Evolutionary conservation across 2,888 invertebrate genomes (phyloP).

Genomic region (Trichogramma dendrolimi): DNA sequence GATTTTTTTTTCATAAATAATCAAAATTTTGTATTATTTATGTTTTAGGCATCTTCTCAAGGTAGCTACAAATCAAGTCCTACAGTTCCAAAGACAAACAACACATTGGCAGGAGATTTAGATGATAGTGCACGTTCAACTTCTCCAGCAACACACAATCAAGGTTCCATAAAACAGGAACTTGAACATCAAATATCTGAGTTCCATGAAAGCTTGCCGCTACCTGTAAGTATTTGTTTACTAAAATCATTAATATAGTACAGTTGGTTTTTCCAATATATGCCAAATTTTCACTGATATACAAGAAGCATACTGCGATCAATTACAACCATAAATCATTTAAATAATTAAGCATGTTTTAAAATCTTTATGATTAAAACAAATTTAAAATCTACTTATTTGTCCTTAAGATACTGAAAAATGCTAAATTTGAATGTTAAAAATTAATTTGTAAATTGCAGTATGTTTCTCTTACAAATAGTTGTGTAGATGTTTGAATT

Average conservation of each 20-base stretch:
- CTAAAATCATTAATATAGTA: not conserved
- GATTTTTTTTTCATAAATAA: constrained; percentile 11
- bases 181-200: constrained; percentile 56
- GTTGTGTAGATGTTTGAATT: too few relatives aligned
- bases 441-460: too few relatives aligned
- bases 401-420: too few relatives aligned
- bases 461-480: too few relatives aligned
- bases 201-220: constrained; percentile 52
- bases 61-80: constrained; percentile 66
- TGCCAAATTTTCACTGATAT: too few relatives aligned
- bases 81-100: constrained; percentile 61
- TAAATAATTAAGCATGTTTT: too few relatives aligned
- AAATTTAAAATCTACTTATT: too few relatives aligned
- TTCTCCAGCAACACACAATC: constrained; percentile 56
- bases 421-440: too few relatives aligned
- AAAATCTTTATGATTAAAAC: too few relatives aligned
- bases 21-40: constrained; percentile 22
- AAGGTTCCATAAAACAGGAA: constrained; percentile 63
- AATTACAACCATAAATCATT: too few relatives aligned
- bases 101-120: constrained; percentile 57
- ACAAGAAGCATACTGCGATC: too few relatives aligned
- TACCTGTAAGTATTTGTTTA: constrained; percentile 45
- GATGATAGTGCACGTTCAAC: constrained; percentile 57
- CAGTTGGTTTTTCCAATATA: too few relatives aligned
- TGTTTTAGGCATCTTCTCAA: constrained; percentile 59